Evolutionary conservation across 2,888 invertebrate species (phyloP).

Genomic region (Tenthredo notha): DNA sequence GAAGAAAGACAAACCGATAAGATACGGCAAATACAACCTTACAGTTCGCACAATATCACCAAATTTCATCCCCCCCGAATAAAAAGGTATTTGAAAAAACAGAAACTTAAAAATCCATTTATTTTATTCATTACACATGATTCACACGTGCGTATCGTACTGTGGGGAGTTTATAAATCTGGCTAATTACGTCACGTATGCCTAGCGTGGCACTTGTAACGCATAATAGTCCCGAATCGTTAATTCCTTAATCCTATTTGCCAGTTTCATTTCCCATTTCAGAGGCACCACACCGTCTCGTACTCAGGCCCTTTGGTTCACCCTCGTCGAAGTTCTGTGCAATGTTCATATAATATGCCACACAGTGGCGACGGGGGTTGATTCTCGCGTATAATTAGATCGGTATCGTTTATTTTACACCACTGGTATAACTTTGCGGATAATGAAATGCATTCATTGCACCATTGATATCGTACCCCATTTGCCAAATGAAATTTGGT

Average conservation of each 20-base stretch:
- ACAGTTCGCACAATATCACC: no score
- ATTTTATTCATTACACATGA: neutral
- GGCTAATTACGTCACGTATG: constrained; percentile 3
- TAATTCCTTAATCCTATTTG: constrained; percentile 71
- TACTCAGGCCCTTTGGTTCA: constrained; percentile 1
- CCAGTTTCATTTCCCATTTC: constrained; percentile 62
- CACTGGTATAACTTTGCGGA: constrained; percentile 52
- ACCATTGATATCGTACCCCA: constrained; percentile 52
- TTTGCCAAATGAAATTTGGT: neutral
- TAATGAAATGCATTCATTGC: constrained; percentile 39
- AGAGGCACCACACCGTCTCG: constrained; percentile 32
- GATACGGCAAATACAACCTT: no score
- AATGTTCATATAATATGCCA: neutral
- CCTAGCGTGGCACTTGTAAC: neutral
- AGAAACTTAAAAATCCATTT: neutral
- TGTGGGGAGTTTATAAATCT: neutral
- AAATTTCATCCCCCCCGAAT: no score
- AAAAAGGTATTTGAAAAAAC: no score
- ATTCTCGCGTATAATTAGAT: constrained; percentile 73
- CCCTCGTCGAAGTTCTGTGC: constrained; percentile 8
- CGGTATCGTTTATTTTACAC: constrained; percentile 76
- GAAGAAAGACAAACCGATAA: neutral
- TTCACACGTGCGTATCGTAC: neutral
- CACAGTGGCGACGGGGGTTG: constrained; percentile 60
- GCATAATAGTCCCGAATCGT: constrained; percentile 69